Base-by-base conservation (phyloP, 1,140 invertebrate genomes). In the Limonius californicus region DNA sequence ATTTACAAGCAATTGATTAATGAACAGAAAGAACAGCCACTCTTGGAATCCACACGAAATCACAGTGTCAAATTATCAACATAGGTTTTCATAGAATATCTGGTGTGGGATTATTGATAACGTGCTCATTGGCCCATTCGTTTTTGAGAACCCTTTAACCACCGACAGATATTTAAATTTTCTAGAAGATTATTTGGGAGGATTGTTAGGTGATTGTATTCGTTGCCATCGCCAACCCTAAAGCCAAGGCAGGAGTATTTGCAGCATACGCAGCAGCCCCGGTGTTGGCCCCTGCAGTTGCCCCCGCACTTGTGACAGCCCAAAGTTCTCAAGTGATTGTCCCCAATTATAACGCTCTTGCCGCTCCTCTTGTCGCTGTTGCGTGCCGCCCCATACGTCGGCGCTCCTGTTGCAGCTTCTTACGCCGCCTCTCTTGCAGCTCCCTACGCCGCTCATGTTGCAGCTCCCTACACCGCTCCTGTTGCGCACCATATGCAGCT, bases 291-390 rank as follows among this genome's bases (percentile, higher is more conserved):
- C 57, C 71, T 0, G 32, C 66, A 11, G 70, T 70, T 23, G 82
- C 83, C 0, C 83, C 83, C 0, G 77, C 82, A 0, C 76, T 85
- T 32, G 82, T 85, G 1, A 84, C 84, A 0, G 83, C 84, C 2
- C 79, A 80, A 59, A 87, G 85, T 69, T 85, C 83, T 9, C 84
- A 87, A 72, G 83, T 84, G 21, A 69, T 86, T 47, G 76, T 83
- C 3, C 80, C 84, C 50, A 85, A 85, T 69, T 85, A 83, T 73
- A 86, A 87, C 63, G 78, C 76, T 0, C 67, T 81, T 1, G 82
- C 81, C 6, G 57, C 81, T 7, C 74, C 77, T 0, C 61, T 73
- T 0, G 76, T 77, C 1, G 75, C 77, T 57, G 7, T 20, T 69
- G 0, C 66, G 68, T 3, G 66, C 68, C 15, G 70, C 72, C 63